Evolutionary conservation across 2,888 invertebrate genomes (phyloP).

Genomic region (Hypsopygia costalis): DNA sequence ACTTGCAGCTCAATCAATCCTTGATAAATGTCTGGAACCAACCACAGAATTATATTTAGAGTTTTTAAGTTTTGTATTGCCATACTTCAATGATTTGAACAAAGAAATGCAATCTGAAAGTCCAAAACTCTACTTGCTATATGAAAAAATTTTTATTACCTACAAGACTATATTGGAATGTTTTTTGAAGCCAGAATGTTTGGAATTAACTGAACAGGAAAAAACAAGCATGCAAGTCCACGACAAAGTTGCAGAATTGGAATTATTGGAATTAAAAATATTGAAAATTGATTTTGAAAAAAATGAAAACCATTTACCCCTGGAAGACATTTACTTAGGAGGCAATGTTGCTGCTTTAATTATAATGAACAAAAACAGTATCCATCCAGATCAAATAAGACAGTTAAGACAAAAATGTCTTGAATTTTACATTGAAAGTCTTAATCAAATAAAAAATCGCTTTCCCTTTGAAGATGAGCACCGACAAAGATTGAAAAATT

Average conservation of each 20-base stretch:
- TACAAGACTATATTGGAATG: slow-evolving; percentile 19
- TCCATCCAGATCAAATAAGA: slow-evolving; percentile 2
- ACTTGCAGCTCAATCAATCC: slow-evolving; percentile 23
- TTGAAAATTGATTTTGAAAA: slow-evolving; percentile 13
- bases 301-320: slow-evolving; percentile 14
- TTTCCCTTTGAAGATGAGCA: slow-evolving; percentile 14
- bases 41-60: slow-evolving; percentile 18
- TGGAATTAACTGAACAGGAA: slow-evolving; percentile 16
- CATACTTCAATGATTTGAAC: slow-evolving; percentile 18
- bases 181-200: slow-evolving; percentile 18
- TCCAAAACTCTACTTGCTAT: slow-evolving; percentile 20
- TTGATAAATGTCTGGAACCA: slow-evolving; percentile 13
- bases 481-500: slow-evolving; percentile 10
- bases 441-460: slow-evolving; percentile 12
- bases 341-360: slow-evolving; percentile 10
- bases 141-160: slow-evolving; percentile 15
- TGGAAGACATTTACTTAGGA: slow-evolving; percentile 13
- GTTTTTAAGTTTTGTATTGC: slow-evolving; percentile 18
- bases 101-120: slow-evolving; percentile 24
- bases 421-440: slow-evolving; percentile 11
- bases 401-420: not conserved
- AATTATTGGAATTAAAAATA: slow-evolving; percentile 18
- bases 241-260: slow-evolving; percentile 12
- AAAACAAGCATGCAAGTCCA: slow-evolving; percentile 9
- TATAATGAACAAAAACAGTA: slow-evolving; percentile 2